Evolutionary conservation across 2,113 vertebrate genomes (phyloP), one percentile per base, ranked within the genome.

Genomic region (Acanthisitta chloris): DNA sequence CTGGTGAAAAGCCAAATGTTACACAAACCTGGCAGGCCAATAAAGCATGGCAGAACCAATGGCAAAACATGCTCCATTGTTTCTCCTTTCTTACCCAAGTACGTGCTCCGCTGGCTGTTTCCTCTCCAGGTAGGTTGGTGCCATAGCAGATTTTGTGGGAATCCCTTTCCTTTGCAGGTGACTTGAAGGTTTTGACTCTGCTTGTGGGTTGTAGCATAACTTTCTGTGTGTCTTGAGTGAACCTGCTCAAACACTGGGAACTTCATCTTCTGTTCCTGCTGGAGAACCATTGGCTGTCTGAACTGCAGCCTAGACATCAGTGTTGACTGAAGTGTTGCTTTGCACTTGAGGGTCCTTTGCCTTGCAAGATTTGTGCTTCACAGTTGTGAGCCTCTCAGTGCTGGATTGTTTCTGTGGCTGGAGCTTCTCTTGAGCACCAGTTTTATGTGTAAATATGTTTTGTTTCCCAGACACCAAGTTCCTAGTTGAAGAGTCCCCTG

Each of bases 41-140:
- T 96, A 97, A 97, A 96, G 81, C 59, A 46, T 73, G 88, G 82
- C 67, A 97, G 80, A 96, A 92, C 70, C 70, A 78, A 90, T 11
- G 12, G 71, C 64, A 91, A 72, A 84, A 57, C 17, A 1, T 9
- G 13, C 61, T 55, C 67, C 2, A 1, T 65, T 58, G 82, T 92
- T 92, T 88, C 81, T 96, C 62, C 62, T 95, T 92, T 94, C 66
- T 96, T 76, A 46, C 18, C 45, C 43, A 49, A 83, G 74, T 82
- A 52, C 0, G 4, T 92, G n/a, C 59, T 73, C 29, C 1, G 1
- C 46, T 73, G 70, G 65, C 43, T 64, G 51, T 31, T 88, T 45
- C 28, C 43, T 74, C 36, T 86, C 31, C 54, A 23, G 45, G 65
- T 72, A 81, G 55, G 36, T 18, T 45, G 15, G 15, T 57, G 58